Conservation (phyloP, 2,113 vertebrate genomes). For the Hemichromis elongatus region DNA sequence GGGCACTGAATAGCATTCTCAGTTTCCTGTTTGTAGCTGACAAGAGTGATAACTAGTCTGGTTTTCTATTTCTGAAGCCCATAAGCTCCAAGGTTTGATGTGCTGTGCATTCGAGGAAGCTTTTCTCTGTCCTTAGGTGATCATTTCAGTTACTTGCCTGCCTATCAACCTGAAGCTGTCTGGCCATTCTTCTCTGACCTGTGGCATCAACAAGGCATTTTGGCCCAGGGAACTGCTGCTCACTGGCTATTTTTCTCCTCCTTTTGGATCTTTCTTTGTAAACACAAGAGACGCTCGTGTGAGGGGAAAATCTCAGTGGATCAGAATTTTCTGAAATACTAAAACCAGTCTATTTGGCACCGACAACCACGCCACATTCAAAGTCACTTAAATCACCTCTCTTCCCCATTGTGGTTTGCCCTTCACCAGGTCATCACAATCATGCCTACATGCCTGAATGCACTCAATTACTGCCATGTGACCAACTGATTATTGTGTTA, state of each 20-base stretch:
- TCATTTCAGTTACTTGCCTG: background rate
- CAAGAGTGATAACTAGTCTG: background rate
- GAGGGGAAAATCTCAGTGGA: background rate
- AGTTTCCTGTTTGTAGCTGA: background rate
- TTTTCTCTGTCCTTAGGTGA: background rate
- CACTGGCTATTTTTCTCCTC: background rate
- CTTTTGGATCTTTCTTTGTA: background rate
- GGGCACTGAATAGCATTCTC: background rate
- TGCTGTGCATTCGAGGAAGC: background rate
- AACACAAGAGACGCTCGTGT: background rate
- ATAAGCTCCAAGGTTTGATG: background rate
- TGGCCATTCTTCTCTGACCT: background rate
- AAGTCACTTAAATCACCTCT: background rate
- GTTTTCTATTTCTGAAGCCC: background rate
- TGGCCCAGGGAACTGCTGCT: background rate
- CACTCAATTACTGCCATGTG: background rate
- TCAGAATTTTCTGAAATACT: background rate
- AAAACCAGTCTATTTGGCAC: background rate
- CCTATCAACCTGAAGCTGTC: background rate
- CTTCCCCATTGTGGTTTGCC: background rate
- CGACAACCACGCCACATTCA: background rate
- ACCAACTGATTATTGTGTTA: background rate
- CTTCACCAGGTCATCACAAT: background rate
- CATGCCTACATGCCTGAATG: background rate
- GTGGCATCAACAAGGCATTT: background rate